These are phyloP conservation scores for Uropetala carovei DNA, from an alignment of 2,888 invertebrate genomes.

Conservation along the genomic window DNA sequence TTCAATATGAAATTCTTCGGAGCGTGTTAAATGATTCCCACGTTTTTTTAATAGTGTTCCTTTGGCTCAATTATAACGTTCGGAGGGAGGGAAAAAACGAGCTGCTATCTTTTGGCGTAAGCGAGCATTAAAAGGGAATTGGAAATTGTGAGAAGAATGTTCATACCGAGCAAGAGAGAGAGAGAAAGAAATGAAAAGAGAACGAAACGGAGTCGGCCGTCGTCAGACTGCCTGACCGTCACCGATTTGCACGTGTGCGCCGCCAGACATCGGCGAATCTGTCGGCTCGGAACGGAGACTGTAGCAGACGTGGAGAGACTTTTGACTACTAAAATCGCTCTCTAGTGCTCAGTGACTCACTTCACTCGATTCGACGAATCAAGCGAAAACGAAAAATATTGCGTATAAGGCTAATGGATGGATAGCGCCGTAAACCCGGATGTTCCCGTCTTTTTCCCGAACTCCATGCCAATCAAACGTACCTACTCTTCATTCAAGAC, in stretches of 20 bases:
- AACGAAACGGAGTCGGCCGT: background rate
- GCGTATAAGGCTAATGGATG: background rate
- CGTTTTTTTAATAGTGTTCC: background rate
- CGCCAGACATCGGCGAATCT: background rate
- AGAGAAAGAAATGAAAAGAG: background rate
- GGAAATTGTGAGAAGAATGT: background rate
- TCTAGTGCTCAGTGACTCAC: background rate
- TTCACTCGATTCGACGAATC: background rate
- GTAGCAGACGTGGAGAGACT: background rate
- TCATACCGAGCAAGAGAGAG: too few relatives aligned
- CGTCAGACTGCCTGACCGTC: constrained; percentile 52
- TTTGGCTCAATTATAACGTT: background rate
- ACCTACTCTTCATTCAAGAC: too few relatives aligned
- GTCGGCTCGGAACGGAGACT: background rate
- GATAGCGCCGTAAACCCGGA: background rate
- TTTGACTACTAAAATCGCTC: background rate
- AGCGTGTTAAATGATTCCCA: constrained; percentile 32
- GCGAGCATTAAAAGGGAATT: background rate
- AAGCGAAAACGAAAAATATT: background rate
- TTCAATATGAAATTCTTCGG: constrained; percentile 13
- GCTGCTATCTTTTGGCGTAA: background rate
- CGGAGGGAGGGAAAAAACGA: constrained; percentile 2
- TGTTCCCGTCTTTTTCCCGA: background rate
- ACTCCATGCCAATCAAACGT: background rate
- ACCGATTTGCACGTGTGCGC: constrained; percentile 21